These are phyloP conservation scores for Calosoma granatense DNA, from an alignment of 1,140 invertebrate genomes.

Conservation along the genomic window DNA sequence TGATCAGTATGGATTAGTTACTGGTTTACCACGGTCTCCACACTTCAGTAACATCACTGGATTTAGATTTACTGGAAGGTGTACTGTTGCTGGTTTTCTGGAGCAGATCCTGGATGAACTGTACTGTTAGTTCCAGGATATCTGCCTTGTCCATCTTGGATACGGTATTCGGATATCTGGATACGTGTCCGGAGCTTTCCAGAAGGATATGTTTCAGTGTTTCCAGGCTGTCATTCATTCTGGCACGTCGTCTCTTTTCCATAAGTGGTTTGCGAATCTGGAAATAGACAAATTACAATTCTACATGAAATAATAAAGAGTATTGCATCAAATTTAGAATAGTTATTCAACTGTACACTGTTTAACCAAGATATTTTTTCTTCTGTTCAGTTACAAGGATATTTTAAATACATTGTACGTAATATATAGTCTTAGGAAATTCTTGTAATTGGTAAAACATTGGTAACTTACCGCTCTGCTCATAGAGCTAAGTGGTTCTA, in stretches of 20 bases:
- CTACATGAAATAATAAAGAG: not conserved
- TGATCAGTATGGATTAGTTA: not conserved
- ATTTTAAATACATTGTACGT: no score
- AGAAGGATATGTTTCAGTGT: conserved; percentile 50
- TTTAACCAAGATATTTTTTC: no score
- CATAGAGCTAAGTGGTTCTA: not conserved
- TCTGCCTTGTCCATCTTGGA: conserved; percentile 57
- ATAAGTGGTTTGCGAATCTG: conserved; percentile 59
- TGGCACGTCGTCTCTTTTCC: conserved; percentile 54
- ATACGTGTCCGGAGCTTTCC: conserved; percentile 32
- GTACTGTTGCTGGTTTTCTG: not conserved
- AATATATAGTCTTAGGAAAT: no score
- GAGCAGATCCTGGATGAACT: conserved; percentile 39
- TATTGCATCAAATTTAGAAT: not conserved
- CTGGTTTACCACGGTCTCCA: conserved; percentile 1
- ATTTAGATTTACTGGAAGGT: not conserved
- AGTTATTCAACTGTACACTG: not conserved
- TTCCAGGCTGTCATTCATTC: conserved; percentile 56
- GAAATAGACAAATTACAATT: conserved; percentile 9
- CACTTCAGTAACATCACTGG: not conserved
- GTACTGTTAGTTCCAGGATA: conserved; percentile 56
- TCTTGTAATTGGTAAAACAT: not conserved
- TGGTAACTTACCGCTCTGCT: not conserved
- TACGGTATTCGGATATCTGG: conserved; percentile 30
- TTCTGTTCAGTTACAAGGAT: no score